These are phyloP conservation scores for Formica exsecta DNA, from an alignment of 1,140 invertebrate genomes.

Conservation along the genomic window DNA sequence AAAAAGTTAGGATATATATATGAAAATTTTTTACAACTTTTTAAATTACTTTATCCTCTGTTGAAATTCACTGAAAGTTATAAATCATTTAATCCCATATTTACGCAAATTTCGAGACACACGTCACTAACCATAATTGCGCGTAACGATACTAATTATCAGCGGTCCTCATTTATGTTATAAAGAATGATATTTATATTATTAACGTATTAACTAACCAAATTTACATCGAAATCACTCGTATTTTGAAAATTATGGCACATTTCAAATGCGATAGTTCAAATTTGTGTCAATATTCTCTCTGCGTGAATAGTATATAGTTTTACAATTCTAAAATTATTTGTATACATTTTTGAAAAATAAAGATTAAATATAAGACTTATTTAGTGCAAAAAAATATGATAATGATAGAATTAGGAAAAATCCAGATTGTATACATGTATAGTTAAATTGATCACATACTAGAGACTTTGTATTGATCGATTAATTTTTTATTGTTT, in stretches of 20 bases:
- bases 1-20: background rate
- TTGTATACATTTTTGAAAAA: background rate
- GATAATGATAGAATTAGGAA: background rate
- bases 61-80: conserved; percentile 1
- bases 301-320: background rate
- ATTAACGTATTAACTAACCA: background rate
- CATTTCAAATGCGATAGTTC: background rate
- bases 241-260: background rate
- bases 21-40: background rate
- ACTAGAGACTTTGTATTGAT: background rate
- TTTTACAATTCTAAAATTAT: background rate
- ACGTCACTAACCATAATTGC: background rate
- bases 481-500: background rate
- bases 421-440: no score
- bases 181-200: conserved; percentile 5
- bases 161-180: background rate
- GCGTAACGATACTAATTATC: conserved; percentile 14
- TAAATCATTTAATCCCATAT: conserved; percentile 18
- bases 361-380: background rate
- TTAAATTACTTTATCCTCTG: conserved; percentile 1
- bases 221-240: background rate
- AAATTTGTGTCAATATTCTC: background rate
- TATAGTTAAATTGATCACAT: background rate
- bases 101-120: conserved; percentile 17
- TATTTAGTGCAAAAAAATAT: background rate